Evolutionary conservation across 1,140 invertebrate species (phyloP), one percentile per base, ranked within the genome.

Genomic region (Zaprionus tsacasi): DNA sequence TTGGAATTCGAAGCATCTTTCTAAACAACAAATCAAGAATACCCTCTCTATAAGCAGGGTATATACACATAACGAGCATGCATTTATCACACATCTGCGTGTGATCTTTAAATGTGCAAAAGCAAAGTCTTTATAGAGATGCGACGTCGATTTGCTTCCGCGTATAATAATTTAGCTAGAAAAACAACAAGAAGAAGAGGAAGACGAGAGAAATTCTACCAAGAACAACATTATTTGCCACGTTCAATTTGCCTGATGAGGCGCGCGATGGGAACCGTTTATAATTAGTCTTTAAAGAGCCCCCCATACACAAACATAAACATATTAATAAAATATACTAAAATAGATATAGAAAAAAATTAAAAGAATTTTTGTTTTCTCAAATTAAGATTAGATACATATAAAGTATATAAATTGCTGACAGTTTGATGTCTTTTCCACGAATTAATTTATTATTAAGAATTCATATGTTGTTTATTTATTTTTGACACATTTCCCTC

Each of bases 401-500:
- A 45, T n/a, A n/a, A n/a, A n/a, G n/a, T n/a, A n/a, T 33, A 40
- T 71, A 30, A 33, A 5, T 11, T 66, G 81, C 63, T 80, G 71
- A 86, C 65, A 67, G 63, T 72, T 75, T 83, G 48, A 80, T 80
- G 52, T 72, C 17, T 63, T 56, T 61, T 50, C 54, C 17, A 60
- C 48, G 55, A 58, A 66, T 48, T 77, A 59, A 64, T 57, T 75
- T 85, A 60, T 57, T 68, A 60, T 25, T 65, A 52, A 50, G 52
- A 52, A 73, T 60, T 25, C 2, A 56, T 36, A 17, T 38, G 70
- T 74, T 88, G 65, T 85, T 78, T 86, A 82, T 74, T 52, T 50
- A 58, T 76, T 78, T 82, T 60, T 86, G 76, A 89, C 81, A 89
- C 65, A 70, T 73, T 68, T 59, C 25, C 36, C 30, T n/a, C n/a